Base-by-base conservation (phyloP, 2,888 invertebrate genomes). In the Morpho helenor region DNA sequence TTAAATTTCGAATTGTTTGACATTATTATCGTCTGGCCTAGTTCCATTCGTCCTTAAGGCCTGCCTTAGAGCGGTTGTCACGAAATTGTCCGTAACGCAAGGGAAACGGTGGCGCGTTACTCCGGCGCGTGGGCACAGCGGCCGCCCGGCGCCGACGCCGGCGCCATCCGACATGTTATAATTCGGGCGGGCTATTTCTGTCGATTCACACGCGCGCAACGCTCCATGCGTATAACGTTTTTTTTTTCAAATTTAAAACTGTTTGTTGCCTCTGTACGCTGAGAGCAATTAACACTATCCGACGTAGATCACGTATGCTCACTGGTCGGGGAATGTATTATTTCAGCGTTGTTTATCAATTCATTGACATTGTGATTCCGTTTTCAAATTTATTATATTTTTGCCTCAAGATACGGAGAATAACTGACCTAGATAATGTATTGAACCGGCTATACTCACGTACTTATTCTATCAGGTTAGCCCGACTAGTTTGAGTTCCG, bases 141-240 rank as follows among this genome's bases (percentile, higher is more conserved):
- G 80, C 80, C 74, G 78, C 72, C 76, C 79, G 82, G 84, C 86
- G 84, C 85, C 85, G 80, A 62, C 70, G 71, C 77, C 79, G 86
- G 87, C 88, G 87, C 87, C 88, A 84, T 76, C 78, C 80, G 80
- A 77, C 83, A 74, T 77, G 84, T 80, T 87, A 81, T 84, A 89
- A 87, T 89, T 88, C 84, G 87, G 88, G 82, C 84, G 77, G 71
- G 75, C 85, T 89, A 89, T 89, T 89, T 89, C 80, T 75, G 84
- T 78, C 83, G 83, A 82, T 84, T 87, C 84, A 86, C 86, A 86
- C 83, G 84, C 84, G 77, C 77, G 76, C 80, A 72, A 73, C 70
- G 74, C 73, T 76, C 75, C 76, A 73, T 79, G 78, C 82, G 80
- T 82, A 80, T 75, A 77, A 74, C 73, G 72, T 79, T 79, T 84